Base-by-base conservation (phyloP, 2,888 invertebrate genomes). In the Unio pictorum region DNA sequence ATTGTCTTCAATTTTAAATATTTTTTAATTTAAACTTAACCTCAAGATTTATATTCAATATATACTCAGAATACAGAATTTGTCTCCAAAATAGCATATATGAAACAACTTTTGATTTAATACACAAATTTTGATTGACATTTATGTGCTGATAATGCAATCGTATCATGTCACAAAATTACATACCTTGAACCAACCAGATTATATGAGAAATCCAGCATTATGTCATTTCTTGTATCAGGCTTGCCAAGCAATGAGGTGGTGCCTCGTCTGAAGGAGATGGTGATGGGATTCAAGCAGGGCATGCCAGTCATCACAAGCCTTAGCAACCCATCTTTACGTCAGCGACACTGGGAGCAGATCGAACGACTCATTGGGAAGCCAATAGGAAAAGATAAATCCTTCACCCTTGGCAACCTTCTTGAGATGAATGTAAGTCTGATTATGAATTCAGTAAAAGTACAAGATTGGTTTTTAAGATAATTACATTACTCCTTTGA, bases 291-390 rank as follows among this genome's bases (percentile, higher is more conserved):
- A 72, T 90, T 90, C 77, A 90, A 90, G 73, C 86, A 85, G 64
- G 86, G 88, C 56, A 88, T 90, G 89, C 89, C 90, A 7, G 87
- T 89, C n/a, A 89, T 90, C 67, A 87, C 87, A 11, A 88, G 89
- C 68, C 80, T 90, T 17, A 75, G 90, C 15, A 90, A 90, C 79
- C 89, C 89, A 55, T 86, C 87, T 45, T 82, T 90, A 61, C 81
- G 85, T 54, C 77, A 82, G 0, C 82, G 89, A n/a, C 90, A 90
- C 78, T 90, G 89, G 88, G 84, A 87, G 59, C 81, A 84, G 73
- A 89, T 90, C 23, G 88, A 89, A 75, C 73, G 76, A 54, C 81
- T 88, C 68, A 89, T 90, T 68, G 87, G 87, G 56, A 86, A 87
- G 72, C 80, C 84, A 66, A 86, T 90, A 30, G 83, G 81, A 26